These are phyloP conservation scores for Elephas maximus DNA, from an alignment of 2,113 vertebrate genomes.

Conservation along the genomic window DNA sequence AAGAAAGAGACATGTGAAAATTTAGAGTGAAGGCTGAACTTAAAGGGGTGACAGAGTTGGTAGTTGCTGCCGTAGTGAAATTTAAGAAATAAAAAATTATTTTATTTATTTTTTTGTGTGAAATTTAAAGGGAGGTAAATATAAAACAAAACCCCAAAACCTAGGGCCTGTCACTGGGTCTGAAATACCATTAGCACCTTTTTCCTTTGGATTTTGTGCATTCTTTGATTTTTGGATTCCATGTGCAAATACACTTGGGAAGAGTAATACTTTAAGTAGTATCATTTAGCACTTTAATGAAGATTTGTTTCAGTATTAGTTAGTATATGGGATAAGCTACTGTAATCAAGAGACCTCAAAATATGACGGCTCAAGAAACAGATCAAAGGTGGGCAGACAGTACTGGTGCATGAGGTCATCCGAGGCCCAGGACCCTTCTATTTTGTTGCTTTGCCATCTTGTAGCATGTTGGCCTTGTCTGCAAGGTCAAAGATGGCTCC, in stretches of 20 bases:
- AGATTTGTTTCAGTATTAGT: conserved; percentile 15
- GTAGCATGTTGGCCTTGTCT: neutral
- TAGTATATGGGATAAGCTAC: neutral
- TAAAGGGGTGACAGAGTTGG: neutral
- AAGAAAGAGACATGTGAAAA: neutral
- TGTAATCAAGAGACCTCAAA: conserved; percentile 43
- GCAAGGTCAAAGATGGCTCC: neutral
- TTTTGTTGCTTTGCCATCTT: neutral
- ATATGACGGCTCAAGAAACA: conserved; percentile 13
- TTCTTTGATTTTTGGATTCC: conserved; percentile 24
- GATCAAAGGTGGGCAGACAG: neutral
- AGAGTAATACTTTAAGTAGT: neutral
- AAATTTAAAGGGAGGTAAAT: neutral
- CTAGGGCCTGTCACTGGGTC: neutral
- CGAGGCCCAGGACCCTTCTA: neutral
- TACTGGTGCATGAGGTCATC: neutral
- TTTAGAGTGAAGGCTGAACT: neutral
- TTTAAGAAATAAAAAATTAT: neutral
- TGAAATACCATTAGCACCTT: neutral
- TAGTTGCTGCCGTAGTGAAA: neutral
- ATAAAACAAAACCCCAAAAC: neutral
- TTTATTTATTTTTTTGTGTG: no score
- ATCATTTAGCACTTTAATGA: conserved; percentile 8
- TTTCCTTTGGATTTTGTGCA: conserved; percentile 8
- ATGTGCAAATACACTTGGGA: neutral